Conservation (phyloP, 2,797 vertebrate species). For the Acipenser transmontanus region DNA sequence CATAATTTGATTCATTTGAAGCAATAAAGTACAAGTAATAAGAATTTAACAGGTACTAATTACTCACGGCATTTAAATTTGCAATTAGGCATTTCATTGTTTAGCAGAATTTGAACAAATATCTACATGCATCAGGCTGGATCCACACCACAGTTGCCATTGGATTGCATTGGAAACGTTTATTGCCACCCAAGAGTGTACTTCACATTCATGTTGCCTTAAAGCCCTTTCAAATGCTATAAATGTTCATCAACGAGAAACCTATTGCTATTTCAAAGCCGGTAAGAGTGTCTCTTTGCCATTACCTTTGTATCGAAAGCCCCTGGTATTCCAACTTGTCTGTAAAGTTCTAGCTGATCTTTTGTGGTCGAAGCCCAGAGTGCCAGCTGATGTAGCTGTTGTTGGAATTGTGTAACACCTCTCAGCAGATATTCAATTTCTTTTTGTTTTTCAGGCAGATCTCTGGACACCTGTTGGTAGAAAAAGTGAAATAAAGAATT, state of each 20-base stretch:
- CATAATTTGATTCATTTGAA: background rate
- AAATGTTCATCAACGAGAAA: too few relatives aligned
- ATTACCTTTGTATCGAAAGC: constrained; percentile 74
- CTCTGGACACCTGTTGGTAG: constrained; percentile 68
- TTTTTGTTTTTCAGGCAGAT: constrained; percentile 80
- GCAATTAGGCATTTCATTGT: background rate
- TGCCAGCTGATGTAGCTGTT: constrained; percentile 67
- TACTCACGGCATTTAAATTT: background rate
- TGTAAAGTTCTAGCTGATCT: constrained; percentile 68
- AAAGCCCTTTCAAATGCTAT: background rate
- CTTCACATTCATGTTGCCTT: background rate
- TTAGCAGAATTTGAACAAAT: background rate
- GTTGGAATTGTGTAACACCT: constrained; percentile 68
- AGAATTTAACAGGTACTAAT: background rate
- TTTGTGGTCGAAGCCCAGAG: constrained; percentile 77
- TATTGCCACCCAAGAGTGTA: background rate
- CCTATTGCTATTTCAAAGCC: too few relatives aligned
- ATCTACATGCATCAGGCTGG: too few relatives aligned
- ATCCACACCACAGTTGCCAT: too few relatives aligned
- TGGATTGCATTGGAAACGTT: too few relatives aligned
- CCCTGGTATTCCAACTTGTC: constrained; percentile 57
- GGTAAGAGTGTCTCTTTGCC: background rate
- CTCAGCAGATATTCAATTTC: constrained; percentile 75
- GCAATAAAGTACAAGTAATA: background rate
- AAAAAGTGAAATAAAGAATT: background rate